phyloP scores from a whole-genome alignment of 2,797 vertebrate species.

The Rhadinocentrus ornatus region DNA sequence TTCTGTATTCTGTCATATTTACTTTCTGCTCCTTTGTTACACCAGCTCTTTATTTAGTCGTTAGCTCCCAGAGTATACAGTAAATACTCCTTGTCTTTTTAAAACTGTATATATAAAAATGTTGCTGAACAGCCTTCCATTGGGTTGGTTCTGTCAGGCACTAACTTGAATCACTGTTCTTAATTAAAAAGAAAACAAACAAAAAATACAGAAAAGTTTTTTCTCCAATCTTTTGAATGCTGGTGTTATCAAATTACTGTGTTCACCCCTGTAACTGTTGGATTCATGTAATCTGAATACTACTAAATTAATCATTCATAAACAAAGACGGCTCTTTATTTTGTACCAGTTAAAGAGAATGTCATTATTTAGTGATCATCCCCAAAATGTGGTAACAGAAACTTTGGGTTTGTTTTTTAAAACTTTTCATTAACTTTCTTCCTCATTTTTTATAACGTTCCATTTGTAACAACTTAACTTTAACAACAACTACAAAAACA shows the following conservation, averaged over 20 bases:
- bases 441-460: conserved; percentile 52
- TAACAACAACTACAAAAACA: conserved; percentile 7
- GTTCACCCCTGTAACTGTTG: not conserved
- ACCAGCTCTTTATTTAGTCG: too few relatives aligned
- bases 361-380: not conserved
- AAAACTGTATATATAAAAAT: not conserved
- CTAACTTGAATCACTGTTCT: not conserved
- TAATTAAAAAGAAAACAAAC: not conserved
- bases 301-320: not conserved
- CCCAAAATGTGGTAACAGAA: conserved; percentile 6
- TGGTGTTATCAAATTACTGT: not conserved
- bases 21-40: too few relatives aligned
- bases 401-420: not conserved
- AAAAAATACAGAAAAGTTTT: not conserved
- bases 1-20: too few relatives aligned
- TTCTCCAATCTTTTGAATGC: too few relatives aligned
- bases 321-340: not conserved
- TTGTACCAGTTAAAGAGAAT: not conserved
- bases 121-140: not conserved
- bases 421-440: conserved; percentile 3
- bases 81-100: too few relatives aligned
- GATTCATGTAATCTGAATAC: not conserved
- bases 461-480: conserved; percentile 35
- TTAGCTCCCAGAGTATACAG: too few relatives aligned
- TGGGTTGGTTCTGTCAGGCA: not conserved